Evolutionary conservation across 2,888 invertebrate species (phyloP), one percentile per base, ranked within the genome.

Genomic region (Lagria hirta): DNA sequence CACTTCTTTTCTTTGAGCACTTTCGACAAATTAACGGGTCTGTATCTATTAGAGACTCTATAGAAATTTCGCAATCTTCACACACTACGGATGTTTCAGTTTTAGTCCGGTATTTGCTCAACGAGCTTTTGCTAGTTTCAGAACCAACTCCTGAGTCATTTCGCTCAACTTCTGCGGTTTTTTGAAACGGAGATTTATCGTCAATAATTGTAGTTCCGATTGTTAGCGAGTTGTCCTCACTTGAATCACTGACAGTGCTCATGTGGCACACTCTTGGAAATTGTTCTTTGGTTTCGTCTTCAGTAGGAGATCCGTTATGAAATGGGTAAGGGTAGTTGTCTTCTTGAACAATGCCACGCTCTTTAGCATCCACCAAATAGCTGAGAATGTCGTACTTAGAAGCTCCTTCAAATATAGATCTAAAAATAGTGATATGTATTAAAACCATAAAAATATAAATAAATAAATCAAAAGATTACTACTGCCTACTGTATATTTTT

Each of bases 101-200:
- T 79, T 84, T 69, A 73, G 81, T 69, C 73, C 84, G 79, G 56
- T 83, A 79, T 67, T 83, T 78, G 67, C 86, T 88, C 58, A 90
- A 79, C 40, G 88, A 88, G 41, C 88, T 85, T 68, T 90, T 90
- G 67, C 89, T 89, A 4, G 92, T 92, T 70, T 93, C 93, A 2
- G 91, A 91, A 30, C 93, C 93, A 1, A 93, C 92, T 2, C 93
- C 94, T 10, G 92, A 93, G 69, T 92, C 93, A 63, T 92, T 93
- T 52, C 94, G 78, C 74, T 93, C 93, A 54, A 93, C 86, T 69
- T 92, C 91, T 2, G 83, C 81, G 4, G 78, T 73, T 59, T 82
- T 82, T 56, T 80, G 80, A 54, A 73, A 77, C 5, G 74, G 68
- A 7, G 73, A 64, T 24, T 74, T 69, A 53, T 81, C 81, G 52